Conservation (phyloP, 2,797 vertebrate genomes). For the Muscicapa striata region DNA sequence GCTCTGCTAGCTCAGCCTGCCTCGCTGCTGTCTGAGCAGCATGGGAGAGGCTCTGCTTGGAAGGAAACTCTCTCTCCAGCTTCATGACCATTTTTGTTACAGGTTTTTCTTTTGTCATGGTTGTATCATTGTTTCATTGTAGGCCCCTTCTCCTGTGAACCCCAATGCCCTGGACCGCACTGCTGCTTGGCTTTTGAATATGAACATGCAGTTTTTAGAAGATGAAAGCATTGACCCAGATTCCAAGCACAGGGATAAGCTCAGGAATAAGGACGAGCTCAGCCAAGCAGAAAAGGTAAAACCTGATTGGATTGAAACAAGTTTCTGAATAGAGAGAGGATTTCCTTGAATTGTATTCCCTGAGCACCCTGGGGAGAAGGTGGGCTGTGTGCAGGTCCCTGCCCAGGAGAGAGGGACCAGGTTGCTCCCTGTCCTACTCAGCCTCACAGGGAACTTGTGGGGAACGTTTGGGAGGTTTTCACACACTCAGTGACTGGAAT, state of each 20-base stretch:
- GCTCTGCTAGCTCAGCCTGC: background rate
- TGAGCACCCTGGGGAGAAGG: conserved; percentile 29
- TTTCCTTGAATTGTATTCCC: conserved; percentile 47
- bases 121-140: conserved; percentile 86
- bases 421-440: background rate
- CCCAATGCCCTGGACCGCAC: conserved; percentile 99
- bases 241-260: conserved; percentile 89
- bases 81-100: conserved; percentile 60
- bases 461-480: background rate
- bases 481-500: background rate
- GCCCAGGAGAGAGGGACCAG: background rate
- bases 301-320: conserved; percentile 55
- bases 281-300: conserved; percentile 99
- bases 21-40: background rate
- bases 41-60: background rate
- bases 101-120: conserved; percentile 72
- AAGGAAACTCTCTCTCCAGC: conserved; percentile 18
- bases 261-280: conserved; percentile 96
- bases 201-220: conserved; percentile 99
- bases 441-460: background rate
- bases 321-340: conserved; percentile 58
- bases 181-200: conserved; percentile 99
- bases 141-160: conserved; percentile 99
- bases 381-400: conserved; percentile 13
- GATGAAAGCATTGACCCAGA: conserved; percentile 93